Evolutionary conservation across 1,140 invertebrate species (phyloP).

Genomic region (Microvelia longipes): DNA sequence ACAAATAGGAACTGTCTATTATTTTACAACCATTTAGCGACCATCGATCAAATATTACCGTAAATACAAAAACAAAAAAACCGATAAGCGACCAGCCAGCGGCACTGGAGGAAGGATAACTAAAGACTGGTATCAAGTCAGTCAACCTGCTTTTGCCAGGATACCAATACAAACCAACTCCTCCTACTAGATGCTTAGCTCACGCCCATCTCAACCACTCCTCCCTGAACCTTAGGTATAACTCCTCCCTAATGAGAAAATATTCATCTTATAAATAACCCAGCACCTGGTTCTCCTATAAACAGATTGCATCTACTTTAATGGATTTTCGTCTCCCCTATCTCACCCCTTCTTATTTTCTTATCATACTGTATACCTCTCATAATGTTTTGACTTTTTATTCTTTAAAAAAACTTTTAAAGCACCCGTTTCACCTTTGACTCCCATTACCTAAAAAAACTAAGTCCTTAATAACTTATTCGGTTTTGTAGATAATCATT

Average conservation of each 20-base stretch:
- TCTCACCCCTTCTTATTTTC: neutral
- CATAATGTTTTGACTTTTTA: neutral
- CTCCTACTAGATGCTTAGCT: neutral
- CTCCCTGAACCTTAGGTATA: too few relatives aligned
- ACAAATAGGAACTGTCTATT: too few relatives aligned
- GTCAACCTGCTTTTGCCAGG: neutral
- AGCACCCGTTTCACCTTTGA: neutral
- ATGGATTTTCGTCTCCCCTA: neutral
- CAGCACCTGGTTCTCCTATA: neutral
- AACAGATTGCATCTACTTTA: neutral
- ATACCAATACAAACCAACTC: neutral
- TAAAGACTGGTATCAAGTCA: neutral
- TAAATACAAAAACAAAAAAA: too few relatives aligned
- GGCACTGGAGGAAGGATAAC: neutral
- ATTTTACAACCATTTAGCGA: too few relatives aligned
- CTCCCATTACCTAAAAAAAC: too few relatives aligned
- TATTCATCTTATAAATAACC: neutral
- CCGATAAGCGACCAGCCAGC: too few relatives aligned
- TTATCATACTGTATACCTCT: neutral
- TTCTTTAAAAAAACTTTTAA: neutral
- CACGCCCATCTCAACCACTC: neutral
- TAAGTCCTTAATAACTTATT: too few relatives aligned
- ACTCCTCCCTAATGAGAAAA: too few relatives aligned
- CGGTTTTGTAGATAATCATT: too few relatives aligned
- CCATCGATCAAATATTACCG: too few relatives aligned